Evolutionary conservation across 1,140 invertebrate genomes (phyloP).

Genomic region (Macrobrachium nipponense): DNA sequence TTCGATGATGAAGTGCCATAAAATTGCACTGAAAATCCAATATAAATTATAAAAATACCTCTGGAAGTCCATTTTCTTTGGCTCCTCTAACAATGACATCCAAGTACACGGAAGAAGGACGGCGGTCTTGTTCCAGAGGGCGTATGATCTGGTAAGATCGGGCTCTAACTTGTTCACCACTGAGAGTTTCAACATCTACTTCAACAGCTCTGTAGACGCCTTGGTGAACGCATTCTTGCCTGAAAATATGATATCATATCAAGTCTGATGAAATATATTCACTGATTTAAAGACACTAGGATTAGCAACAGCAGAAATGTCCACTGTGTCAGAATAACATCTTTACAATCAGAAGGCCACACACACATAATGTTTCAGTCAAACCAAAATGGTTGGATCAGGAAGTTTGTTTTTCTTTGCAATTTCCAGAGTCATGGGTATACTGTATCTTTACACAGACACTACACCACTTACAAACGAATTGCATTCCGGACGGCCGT

Average conservation of each 20-base stretch:
- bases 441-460: too few species aligned
- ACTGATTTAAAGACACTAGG: background rate
- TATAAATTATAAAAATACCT: conserved; percentile 36
- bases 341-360: too few species aligned
- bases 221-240: conserved; percentile 80
- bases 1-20: background rate
- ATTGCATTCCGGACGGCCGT: too few species aligned
- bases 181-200: conserved; percentile 73
- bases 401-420: too few species aligned
- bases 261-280: background rate
- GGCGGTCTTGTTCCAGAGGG: conserved; percentile 72
- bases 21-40: background rate
- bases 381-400: too few species aligned
- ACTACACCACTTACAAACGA: too few species aligned
- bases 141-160: conserved; percentile 76
- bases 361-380: too few species aligned
- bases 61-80: conserved; percentile 77
- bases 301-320: too few species aligned
- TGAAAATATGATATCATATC: conserved; percentile 66
- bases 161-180: conserved; percentile 73
- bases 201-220: conserved; percentile 77
- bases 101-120: conserved; percentile 80
- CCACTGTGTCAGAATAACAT: too few species aligned
- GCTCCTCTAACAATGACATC: conserved; percentile 76
- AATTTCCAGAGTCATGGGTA: too few species aligned